phyloP scores from a whole-genome alignment of 2,113 vertebrate genomes.

The Micronycteris hirsuta region DNA sequence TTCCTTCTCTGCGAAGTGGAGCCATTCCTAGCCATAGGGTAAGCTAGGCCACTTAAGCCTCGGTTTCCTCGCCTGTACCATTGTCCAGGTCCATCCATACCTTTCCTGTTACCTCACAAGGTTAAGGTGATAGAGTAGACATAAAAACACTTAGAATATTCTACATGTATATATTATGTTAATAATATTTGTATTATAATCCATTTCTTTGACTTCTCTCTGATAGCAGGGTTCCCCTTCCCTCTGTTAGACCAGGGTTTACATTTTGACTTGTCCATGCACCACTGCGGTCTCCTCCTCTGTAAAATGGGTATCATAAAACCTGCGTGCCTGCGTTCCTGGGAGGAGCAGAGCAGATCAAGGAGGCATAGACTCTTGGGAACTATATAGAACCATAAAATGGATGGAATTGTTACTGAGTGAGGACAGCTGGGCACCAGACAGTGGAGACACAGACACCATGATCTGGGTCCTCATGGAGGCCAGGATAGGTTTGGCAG shows the following conservation, averaged over 20 bases:
- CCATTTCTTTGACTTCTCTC: neutral
- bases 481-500: neutral
- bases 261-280: neutral
- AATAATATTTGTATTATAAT: no score
- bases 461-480: rapidly evolving
- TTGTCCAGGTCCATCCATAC: no score
- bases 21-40: neutral
- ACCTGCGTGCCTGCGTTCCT: neutral
- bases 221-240: neutral
- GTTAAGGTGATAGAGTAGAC: neutral
- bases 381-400: neutral
- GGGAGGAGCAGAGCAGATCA: neutral
- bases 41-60: neutral
- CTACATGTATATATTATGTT: neutral
- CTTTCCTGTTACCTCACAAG: neutral
- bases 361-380: neutral
- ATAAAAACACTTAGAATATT: neutral
- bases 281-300: neutral
- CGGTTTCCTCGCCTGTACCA: neutral
- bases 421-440: neutral
- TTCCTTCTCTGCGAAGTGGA: neutral
- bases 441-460: rapidly evolving
- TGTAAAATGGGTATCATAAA: neutral
- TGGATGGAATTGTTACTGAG: neutral
- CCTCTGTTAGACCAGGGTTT: neutral